phyloP scores from a whole-genome alignment of 1,140 invertebrate genomes.

The Ylistrum balloti region DNA sequence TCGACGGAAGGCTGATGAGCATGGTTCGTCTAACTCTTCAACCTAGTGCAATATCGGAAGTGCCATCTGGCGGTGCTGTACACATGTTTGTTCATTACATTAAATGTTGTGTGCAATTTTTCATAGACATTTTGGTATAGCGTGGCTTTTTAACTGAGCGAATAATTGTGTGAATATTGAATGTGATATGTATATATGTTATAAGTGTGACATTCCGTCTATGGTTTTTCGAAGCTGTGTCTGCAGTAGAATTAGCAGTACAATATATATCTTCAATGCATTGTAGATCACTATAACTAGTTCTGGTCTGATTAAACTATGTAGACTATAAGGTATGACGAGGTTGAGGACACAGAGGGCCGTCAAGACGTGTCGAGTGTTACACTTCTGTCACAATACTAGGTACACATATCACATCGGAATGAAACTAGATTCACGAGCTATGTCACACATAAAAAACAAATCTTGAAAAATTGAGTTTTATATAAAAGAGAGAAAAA shows the following conservation, averaged over 20 bases:
- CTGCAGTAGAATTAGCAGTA: neutral
- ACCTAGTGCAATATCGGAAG: neutral
- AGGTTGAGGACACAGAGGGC: neutral
- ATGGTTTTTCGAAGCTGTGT: too few species aligned
- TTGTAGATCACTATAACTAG: neutral
- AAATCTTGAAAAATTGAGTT: too few species aligned
- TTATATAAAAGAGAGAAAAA: too few species aligned
- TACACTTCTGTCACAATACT: neutral
- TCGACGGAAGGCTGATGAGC: slow-evolving; percentile 54
- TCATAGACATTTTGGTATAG: neutral
- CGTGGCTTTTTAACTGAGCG: neutral
- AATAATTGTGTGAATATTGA: neutral
- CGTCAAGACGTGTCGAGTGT: neutral
- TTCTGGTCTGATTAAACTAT: neutral
- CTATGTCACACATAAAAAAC: too few species aligned
- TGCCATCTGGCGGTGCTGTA: neutral
- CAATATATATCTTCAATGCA: neutral
- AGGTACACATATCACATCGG: neutral
- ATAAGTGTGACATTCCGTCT: too few species aligned
- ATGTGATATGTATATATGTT: neutral
- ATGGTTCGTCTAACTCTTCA: neutral
- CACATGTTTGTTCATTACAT: neutral
- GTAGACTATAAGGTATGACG: neutral
- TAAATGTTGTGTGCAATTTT: neutral
- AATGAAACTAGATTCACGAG: too few species aligned